Evolutionary conservation across 2,888 invertebrate species (phyloP).

Genomic region (Pyrgus malvae): DNA sequence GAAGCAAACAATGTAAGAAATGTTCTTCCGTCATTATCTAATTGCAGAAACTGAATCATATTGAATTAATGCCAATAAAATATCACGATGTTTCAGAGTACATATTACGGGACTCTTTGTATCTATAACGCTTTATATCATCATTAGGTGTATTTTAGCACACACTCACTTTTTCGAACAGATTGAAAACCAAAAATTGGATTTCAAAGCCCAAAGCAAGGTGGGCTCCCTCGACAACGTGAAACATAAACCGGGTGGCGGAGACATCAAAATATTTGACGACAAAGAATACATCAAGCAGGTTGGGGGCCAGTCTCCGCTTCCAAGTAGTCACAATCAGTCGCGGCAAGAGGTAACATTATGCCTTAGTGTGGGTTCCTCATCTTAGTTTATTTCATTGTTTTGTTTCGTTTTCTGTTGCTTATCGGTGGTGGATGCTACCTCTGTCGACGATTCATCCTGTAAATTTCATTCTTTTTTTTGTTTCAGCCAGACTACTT

Average conservation of each 20-base stretch:
- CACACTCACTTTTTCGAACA: constrained; percentile 77
- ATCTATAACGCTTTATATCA: constrained; percentile 20
- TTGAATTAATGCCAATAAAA: neutral
- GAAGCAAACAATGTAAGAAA: neutral
- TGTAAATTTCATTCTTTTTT: constrained; percentile 41
- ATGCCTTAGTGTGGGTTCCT: constrained; percentile 35
- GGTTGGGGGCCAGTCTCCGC: constrained; percentile 74
- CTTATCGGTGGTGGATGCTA: constrained; percentile 40
- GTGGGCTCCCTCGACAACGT: constrained; percentile 95
- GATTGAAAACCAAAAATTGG: constrained; percentile 95
- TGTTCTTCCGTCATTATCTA: neutral
- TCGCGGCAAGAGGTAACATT: constrained; percentile 79
- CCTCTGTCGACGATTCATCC: constrained; percentile 35
- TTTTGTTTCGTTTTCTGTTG: constrained; percentile 33
- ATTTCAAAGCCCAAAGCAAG: constrained; percentile 96
- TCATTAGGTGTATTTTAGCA: constrained; percentile 42
- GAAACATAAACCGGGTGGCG: constrained; percentile 95
- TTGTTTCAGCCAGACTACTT: constrained; percentile 80
- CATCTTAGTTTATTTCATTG: constrained; percentile 20
- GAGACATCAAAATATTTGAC: constrained; percentile 96
- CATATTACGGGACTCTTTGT: constrained; percentile 20
- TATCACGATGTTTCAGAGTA: neutral
- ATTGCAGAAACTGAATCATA: neutral
- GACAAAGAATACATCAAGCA: constrained; percentile 95
- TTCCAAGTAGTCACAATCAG: constrained; percentile 60